Conservation (phyloP, 1,140 invertebrate species). For the Sitophilus oryzae region DNA sequence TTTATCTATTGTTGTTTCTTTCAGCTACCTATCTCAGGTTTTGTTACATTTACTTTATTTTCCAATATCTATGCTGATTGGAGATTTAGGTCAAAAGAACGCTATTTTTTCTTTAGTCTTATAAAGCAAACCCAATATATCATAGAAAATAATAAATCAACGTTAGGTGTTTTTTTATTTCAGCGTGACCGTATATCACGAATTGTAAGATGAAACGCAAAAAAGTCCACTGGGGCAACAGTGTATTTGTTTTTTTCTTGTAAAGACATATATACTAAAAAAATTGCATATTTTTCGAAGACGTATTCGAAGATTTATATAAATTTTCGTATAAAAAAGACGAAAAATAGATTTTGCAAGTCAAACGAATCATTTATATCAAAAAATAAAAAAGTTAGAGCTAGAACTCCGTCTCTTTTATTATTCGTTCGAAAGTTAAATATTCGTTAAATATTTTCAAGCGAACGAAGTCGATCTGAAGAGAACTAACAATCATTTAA, state of each 20-base stretch:
- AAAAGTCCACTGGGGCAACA: neutral
- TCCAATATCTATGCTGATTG: neutral
- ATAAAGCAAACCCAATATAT: neutral
- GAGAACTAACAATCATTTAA: neutral
- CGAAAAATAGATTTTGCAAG: too few species aligned
- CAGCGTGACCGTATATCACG: neutral
- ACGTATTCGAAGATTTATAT: too few species aligned
- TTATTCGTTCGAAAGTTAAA: neutral
- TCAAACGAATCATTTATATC: too few species aligned
- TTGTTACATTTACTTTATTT: neutral
- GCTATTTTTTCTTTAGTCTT: neutral
- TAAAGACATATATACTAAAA: too few species aligned
- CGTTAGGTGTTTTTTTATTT: neutral
- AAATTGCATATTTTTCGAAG: too few species aligned
- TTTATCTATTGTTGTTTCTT: neutral
- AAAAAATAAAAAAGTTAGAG: too few species aligned
- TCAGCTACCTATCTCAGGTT: too few species aligned
- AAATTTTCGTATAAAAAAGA: too few species aligned
- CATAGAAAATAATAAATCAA: constrained; percentile 5
- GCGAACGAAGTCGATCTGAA: too few species aligned
- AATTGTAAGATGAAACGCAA: neutral
- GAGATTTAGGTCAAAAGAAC: neutral
- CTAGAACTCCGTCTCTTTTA: too few species aligned
- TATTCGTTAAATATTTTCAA: neutral
- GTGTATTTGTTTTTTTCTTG: neutral